These are phyloP conservation scores for Xiphophorus hellerii DNA, from an alignment of 2,113 vertebrate species.

Conservation along the genomic window DNA sequence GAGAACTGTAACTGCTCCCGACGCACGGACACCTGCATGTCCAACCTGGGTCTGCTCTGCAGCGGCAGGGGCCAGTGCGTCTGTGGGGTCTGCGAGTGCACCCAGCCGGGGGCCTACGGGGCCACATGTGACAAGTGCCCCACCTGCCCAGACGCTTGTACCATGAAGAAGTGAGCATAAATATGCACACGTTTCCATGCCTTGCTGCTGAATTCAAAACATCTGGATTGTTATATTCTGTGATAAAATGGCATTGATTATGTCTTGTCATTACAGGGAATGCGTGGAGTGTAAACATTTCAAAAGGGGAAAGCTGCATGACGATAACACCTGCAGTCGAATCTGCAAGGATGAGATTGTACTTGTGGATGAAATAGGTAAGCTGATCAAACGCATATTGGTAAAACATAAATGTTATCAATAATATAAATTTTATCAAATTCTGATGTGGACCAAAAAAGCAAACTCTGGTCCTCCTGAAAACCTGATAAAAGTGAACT, in stretches of 20 bases:
- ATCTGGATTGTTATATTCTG: background rate
- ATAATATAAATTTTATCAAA: too few relatives aligned
- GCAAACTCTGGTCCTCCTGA: too few relatives aligned
- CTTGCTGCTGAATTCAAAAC: background rate
- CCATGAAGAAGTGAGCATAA: conserved; percentile 91
- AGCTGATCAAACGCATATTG: conserved; percentile 15
- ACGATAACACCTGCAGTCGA: conserved; percentile 85
- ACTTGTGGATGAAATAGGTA: conserved; percentile 87
- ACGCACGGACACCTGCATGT: conserved; percentile 92
- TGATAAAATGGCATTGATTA: background rate
- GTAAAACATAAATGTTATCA: background rate
- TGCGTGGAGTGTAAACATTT: conserved; percentile 98
- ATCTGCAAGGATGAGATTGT: conserved; percentile 92
- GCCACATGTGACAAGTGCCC: conserved; percentile 96
- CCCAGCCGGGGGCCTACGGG: conserved; percentile 92
- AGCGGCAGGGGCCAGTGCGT: conserved; percentile 89
- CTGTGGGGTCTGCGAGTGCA: conserved; percentile 93
- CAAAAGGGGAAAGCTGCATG: conserved; percentile 83
- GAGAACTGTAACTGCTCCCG: conserved; percentile 96
- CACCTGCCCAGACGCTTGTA: conserved; percentile 94
- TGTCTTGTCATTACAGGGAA: conserved; percentile 76
- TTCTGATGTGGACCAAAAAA: too few relatives aligned
- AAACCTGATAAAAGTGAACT: too few relatives aligned
- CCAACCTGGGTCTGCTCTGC: conserved; percentile 90
- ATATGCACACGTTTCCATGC: background rate